Evolutionary conservation across 2,113 vertebrate genomes (phyloP).

Genomic region (Mus spicilegus): DNA sequence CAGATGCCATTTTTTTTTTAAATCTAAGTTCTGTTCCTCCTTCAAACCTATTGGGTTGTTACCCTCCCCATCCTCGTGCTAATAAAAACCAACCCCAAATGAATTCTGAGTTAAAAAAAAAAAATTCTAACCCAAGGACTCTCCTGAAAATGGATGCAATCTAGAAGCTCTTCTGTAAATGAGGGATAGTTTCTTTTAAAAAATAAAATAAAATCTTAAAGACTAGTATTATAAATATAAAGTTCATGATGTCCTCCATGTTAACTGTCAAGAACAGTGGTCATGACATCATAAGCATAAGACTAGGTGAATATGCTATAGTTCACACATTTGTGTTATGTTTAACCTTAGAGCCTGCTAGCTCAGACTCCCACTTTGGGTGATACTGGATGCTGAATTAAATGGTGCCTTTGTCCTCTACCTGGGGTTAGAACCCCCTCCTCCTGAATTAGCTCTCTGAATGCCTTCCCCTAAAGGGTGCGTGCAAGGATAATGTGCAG

Average conservation of each 20-base stretch:
- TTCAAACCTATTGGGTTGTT: conserved; percentile 2
- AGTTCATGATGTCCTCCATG: neutral
- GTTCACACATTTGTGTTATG: neutral
- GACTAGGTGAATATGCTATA: neutral
- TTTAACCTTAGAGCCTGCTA: conserved; percentile 3
- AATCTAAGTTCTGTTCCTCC: neutral
- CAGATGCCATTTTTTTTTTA: too few relatives aligned
- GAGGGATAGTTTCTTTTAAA: conserved; percentile 5
- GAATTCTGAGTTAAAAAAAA: conserved; percentile 7
- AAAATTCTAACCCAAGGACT: neutral
- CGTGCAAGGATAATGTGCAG: neutral
- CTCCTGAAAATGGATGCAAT: conserved; percentile 10
- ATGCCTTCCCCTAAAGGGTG: neutral
- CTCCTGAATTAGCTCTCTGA: neutral
- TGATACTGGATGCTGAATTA: neutral
- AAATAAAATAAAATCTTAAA: conserved; percentile 35
- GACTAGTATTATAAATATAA: conserved; percentile 61
- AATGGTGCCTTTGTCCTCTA: neutral
- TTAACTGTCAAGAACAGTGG: conserved; percentile 54
- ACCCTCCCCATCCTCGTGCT: neutral
- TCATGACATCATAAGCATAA: conserved; percentile 45
- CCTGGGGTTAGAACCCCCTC: neutral
- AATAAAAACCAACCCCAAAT: conserved; percentile 39
- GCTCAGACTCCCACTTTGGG: neutral
- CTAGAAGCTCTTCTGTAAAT: conserved; percentile 33